These are phyloP conservation scores for Polylopha cassiicola DNA, from an alignment of 2,888 invertebrate species.

Conservation along the genomic window DNA sequence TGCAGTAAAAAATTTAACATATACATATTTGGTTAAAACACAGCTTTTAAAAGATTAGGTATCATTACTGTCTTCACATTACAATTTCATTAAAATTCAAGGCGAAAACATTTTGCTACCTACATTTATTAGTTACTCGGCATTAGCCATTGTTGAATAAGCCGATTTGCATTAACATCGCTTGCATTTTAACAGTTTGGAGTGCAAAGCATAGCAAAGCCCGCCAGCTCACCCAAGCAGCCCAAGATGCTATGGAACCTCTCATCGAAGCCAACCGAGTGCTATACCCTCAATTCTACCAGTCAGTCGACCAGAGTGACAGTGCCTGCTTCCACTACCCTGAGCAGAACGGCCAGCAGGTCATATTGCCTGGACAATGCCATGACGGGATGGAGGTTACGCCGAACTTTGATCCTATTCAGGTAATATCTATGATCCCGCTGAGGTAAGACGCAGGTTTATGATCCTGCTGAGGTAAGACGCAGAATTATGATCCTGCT, in stretches of 20 bases:
- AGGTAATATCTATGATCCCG: too few species aligned
- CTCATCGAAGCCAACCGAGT: slow-evolving; percentile 38
- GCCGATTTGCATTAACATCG: too few species aligned
- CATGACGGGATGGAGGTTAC: slow-evolving; percentile 46
- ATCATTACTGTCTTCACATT: too few species aligned
- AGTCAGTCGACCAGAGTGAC: slow-evolving; percentile 42
- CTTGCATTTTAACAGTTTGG: slow-evolving; percentile 62
- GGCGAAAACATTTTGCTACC: too few species aligned
- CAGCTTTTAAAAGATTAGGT: too few species aligned
- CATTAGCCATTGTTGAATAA: too few species aligned
- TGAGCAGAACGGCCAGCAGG: slow-evolving; percentile 32
- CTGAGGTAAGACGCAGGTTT: slow-evolving; percentile 46
- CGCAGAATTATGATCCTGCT: too few species aligned
- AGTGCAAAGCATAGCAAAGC: slow-evolving; percentile 59
- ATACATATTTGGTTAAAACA: too few species aligned
- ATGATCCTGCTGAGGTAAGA: too few species aligned
- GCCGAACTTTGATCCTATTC: slow-evolving; percentile 42
- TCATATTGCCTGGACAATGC: slow-evolving; percentile 62
- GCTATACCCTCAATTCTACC: slow-evolving; percentile 44
- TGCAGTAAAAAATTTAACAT: too few species aligned
- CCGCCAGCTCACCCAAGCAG: slow-evolving; percentile 33
- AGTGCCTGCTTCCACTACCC: slow-evolving; percentile 63
- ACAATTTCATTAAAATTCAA: too few species aligned
- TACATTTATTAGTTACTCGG: too few species aligned
- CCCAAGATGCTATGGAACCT: slow-evolving; percentile 36